These are phyloP conservation scores for Psix sp. DNA, from an alignment of 1,140 invertebrate genomes.

Conservation along the genomic window DNA sequence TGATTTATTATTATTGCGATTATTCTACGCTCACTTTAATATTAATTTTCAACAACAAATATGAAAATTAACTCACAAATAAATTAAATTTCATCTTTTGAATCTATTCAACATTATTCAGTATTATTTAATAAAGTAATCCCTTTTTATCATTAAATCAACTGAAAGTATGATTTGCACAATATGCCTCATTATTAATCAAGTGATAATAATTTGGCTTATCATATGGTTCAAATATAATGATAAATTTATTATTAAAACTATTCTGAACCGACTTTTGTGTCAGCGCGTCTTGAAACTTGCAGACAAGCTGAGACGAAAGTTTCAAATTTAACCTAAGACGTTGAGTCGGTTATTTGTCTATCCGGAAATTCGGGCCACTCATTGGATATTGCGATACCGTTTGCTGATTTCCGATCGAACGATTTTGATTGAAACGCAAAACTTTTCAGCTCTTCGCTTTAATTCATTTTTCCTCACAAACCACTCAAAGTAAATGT, in stretches of 20 bases:
- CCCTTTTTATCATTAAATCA: too few relatives aligned
- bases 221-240: conserved; percentile 2
- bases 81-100: too few relatives aligned
- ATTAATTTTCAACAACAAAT: conserved; percentile 17
- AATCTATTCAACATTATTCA: too few relatives aligned
- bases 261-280: conserved; percentile 5
- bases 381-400: conserved; percentile 23
- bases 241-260: conserved; percentile 31
- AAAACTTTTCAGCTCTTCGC: conserved; percentile 11
- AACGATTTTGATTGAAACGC: conserved; percentile 16
- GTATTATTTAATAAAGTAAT: too few relatives aligned
- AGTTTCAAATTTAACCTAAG: conserved; percentile 23
- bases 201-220: conserved; percentile 23
- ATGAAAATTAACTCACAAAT: too few relatives aligned
- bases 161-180: neutral
- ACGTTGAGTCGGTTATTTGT: conserved; percentile 27
- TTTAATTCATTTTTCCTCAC: conserved; percentile 25
- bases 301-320: conserved; percentile 10
- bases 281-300: conserved; percentile 3
- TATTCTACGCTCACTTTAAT: conserved; percentile 3
- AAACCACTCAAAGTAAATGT: conserved; percentile 23
- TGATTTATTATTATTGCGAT: conserved; percentile 31
- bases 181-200: conserved; percentile 17
- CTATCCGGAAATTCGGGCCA: conserved; percentile 16
- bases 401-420: conserved; percentile 26